A percentile compares a stretch with the other conserved stretches of the same genome.
phyloP scores from a whole-genome alignment of 2,113 vertebrate species.

The Rhipidura dahli region DNA sequence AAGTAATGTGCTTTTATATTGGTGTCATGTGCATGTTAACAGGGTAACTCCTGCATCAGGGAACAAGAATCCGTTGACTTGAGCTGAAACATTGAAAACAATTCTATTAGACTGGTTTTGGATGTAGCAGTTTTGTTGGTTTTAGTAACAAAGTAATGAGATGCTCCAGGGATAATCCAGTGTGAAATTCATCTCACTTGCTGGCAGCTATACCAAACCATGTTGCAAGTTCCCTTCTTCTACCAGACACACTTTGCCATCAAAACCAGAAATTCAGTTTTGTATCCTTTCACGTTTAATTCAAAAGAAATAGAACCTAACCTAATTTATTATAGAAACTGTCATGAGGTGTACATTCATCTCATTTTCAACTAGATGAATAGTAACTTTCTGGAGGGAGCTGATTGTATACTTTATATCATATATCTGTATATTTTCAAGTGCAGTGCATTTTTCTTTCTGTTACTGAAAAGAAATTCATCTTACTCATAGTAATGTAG shows the following conservation, averaged over 20 bases:
- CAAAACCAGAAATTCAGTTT: neutral
- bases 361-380: neutral
- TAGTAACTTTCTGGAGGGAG: neutral
- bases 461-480: neutral
- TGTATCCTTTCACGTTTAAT: neutral
- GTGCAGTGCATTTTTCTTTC: neutral
- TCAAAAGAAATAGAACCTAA: neutral
- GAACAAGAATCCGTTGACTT: neutral
- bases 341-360: neutral
- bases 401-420: neutral
- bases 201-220: neutral
- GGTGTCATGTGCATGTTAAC: neutral
- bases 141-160: neutral
- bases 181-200: conserved; percentile 6
- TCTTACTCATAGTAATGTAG: neutral
- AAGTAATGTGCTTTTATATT: neutral
- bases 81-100: neutral
- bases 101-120: neutral
- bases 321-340: neutral
- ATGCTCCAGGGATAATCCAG: neutral
- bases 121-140: neutral
- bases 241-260: neutral
- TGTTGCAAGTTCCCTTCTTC: neutral
- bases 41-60: neutral
- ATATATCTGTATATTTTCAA: neutral